Base-by-base conservation (phyloP, 2,113 vertebrate genomes). In the Oryzias melastigma region DNA sequence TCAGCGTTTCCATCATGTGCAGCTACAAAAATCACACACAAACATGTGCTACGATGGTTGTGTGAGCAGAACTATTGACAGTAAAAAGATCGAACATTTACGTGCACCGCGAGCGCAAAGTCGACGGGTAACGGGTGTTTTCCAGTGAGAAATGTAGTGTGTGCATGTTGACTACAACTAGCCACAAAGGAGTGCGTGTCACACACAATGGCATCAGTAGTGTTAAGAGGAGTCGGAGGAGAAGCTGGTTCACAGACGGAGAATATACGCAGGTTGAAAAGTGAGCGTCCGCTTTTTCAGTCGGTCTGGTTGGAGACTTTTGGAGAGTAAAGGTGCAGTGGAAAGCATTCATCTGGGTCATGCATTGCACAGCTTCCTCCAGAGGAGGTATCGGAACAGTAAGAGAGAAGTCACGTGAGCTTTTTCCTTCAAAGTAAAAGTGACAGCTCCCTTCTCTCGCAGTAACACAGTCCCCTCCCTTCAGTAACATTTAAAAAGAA, bases 301-400 rank as follows among this genome's bases (percentile, higher is more conserved):
- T 82, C 78, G 24, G 74, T 70, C 65, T 70, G 65, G 52, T 52
- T 52, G 58, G 51, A 60, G 64, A 68, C 53, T 27, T 67, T n/a
- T 41, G 53, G 52, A 66, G 62, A 29, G 53, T 22, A 8, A 35
- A 55, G 51, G 42, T 46, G 73, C 81, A 89, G 91, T 84, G 84
- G 78, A 88, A 78, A 81, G 80, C 90, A 90, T 90, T 91, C 90
- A 78, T 54, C 81, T 91, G 86, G 93, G 91, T 91, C 91, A 93
- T 93, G 93, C 94, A 96, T 95, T 96, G 95, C 95, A 97, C 95
- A 89, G 92, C 91, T 71, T 90, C 87, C 91, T 92, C 85, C 35
- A 90, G 87, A 87, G 79, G 78, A 72, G 73, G 62, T 65, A 61
- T 77, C 58, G 58, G 62, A 83, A 78, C 75, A 81, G 77, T 40